phyloP scores from a whole-genome alignment of 1,140 invertebrate species.

The Achatina immaculata region DNA sequence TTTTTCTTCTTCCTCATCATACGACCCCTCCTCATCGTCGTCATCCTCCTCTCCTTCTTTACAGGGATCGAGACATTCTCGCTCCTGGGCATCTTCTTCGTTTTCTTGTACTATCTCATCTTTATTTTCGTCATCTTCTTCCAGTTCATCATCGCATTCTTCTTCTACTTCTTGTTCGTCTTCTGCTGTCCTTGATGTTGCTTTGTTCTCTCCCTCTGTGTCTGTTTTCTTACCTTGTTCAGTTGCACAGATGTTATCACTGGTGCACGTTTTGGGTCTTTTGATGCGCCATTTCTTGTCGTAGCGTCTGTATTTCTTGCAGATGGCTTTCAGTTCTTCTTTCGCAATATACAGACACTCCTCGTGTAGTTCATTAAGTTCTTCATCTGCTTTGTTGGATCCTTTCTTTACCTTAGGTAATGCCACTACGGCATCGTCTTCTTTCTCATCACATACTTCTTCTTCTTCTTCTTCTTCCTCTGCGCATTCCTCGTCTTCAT shows the following conservation, averaged over 20 bases:
- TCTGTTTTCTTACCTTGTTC: neutral
- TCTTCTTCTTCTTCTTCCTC: neutral
- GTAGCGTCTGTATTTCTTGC: neutral
- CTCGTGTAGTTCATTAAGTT: neutral
- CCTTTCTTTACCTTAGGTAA: neutral
- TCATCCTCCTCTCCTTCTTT: neutral
- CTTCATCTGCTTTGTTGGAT: neutral
- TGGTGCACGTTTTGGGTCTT: neutral
- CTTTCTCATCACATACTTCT: neutral
- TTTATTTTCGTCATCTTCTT: neutral
- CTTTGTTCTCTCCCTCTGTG: neutral
- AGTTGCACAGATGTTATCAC: neutral
- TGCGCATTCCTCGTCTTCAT: neutral
- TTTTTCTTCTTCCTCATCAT: neutral
- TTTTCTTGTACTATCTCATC: neutral
- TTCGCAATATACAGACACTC: neutral
- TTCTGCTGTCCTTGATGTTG: neutral
- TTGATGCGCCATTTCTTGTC: neutral
- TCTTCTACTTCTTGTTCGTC: neutral
- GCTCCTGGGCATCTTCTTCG: neutral
- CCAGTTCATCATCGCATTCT: neutral
- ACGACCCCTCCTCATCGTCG: neutral
- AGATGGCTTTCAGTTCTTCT: neutral
- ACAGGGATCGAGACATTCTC: neutral
- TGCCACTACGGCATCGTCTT: neutral